Base-by-base conservation (phyloP, 2,888 invertebrate species). In the Penaeus monodon region DNA sequence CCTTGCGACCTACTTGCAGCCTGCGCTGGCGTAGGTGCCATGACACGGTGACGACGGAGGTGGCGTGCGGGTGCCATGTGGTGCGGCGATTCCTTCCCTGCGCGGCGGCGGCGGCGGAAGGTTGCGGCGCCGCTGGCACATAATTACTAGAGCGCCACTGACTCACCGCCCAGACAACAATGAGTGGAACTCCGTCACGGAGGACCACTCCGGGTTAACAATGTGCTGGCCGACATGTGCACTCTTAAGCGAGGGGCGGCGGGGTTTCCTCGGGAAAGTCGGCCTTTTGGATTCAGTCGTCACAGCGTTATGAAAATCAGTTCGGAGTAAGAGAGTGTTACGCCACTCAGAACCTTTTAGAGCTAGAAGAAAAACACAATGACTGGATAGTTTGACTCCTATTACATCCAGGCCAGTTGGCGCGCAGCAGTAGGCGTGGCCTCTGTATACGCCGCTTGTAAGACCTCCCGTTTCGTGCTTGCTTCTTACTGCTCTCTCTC, bases 101-200 rank as follows among this genome's bases (percentile, higher is more conserved):
- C 27, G n/a, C 12, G 29, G n/a, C 29, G 68, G n/a, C 68, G 68
- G 68, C 27, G 29, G 76, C 44, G 27, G 49, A 63, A 27, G 14
- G 57, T 57, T 20, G 77, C 27, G 77, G 57, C 77, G 29, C 57
- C 49, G 76, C 76, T 17, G 49, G 77, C 57, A 57, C 49, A 77
- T 77, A 77, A 77, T 77, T 77, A 77, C 77, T 77, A 77, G 27
- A 77, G 77, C 77, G 57, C 77, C 77, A 77, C 77, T 77, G 77
- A 77, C 77, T 77, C 77, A 77, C 57, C 77, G 29, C n/a, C 77
- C 77, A 77, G 77, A 77, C 77, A 77, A 77, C 77, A 77, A 77
- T 77, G 77, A 77, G 29, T 57, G 63, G 77, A 77, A 63, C 77
- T 57, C 63, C 77, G 77, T 77, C 57, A 77, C 57, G 57, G 77